Percentiles rank a stretch among this genome's conserved stretches.
phyloP scores from a whole-genome alignment of 2,113 vertebrate genomes.

The Aramus guarauna region DNA sequence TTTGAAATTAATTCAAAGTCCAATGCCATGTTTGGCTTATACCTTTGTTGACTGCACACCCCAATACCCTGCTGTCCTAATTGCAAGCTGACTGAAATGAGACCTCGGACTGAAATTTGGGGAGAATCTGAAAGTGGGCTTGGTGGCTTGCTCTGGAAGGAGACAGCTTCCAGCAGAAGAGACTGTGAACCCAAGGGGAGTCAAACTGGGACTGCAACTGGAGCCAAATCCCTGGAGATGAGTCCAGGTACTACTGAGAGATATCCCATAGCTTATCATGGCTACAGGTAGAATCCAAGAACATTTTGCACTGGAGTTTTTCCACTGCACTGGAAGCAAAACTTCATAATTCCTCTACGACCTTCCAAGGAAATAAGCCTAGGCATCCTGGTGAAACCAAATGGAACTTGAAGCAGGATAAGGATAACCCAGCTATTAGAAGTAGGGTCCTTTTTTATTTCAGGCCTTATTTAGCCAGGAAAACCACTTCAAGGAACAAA shows the following conservation, averaged over 20 bases:
- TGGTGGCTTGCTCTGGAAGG: not conserved
- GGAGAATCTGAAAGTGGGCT: not conserved
- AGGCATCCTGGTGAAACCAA: not conserved
- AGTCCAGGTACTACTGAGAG: not conserved
- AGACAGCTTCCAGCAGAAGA: not conserved
- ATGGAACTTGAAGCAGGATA: not conserved
- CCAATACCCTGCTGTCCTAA: fast-evolving
- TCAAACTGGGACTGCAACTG: not conserved
- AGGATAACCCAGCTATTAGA: not conserved
- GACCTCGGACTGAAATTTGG: not conserved
- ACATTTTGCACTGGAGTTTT: not conserved
- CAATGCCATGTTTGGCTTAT: fast-evolving
- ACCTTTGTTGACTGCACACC: not conserved
- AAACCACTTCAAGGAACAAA: not conserved
- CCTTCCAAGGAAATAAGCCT: not conserved
- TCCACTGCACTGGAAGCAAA: fast-evolving
- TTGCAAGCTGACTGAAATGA: not conserved
- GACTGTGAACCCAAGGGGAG: not conserved
- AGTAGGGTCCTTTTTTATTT: not conserved
- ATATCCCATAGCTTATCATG: not conserved
- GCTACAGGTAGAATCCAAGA: not conserved
- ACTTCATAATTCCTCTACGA: not conserved
- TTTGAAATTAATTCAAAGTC: not conserved
- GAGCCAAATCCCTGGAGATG: not conserved
- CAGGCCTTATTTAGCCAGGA: not conserved